Evolutionary conservation across 1,140 invertebrate genomes (phyloP).

Genomic region (Diabrotica virgifera): DNA sequence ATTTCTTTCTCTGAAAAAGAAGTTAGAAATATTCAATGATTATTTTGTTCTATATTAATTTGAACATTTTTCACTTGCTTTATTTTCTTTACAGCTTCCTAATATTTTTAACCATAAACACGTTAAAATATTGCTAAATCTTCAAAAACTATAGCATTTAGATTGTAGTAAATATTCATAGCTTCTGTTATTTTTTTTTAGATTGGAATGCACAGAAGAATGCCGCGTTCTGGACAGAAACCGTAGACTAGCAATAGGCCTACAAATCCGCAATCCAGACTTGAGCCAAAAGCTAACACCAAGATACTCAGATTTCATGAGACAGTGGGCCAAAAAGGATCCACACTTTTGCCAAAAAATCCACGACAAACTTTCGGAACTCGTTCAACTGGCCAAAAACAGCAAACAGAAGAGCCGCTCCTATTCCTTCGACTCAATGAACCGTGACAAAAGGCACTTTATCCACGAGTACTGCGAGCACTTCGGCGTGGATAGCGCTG

Average conservation of each 20-base stretch:
- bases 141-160: no score
- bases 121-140: no score
- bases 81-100: no score
- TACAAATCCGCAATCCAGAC: conserved; percentile 89
- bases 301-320: conserved; percentile 84
- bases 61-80: no score
- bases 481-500: conserved; percentile 89
- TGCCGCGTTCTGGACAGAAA: conserved; percentile 86
- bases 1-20: no score
- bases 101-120: no score
- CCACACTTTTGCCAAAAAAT: conserved; percentile 76
- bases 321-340: conserved; percentile 80
- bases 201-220: conserved; percentile 89
- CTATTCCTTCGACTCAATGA: conserved; percentile 91
- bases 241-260: conserved; percentile 77
- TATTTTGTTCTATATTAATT: no score
- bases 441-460: conserved; percentile 82
- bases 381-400: conserved; percentile 86
- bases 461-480: conserved; percentile 92
- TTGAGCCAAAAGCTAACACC: conserved; percentile 74
- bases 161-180: no score
- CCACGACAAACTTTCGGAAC: conserved; percentile 79
- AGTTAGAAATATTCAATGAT: no score
- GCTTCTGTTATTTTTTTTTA: conserved; percentile 43
- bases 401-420: conserved; percentile 58